Conservation (phyloP, 2,888 invertebrate genomes). For the Sinotaia quadrata region DNA sequence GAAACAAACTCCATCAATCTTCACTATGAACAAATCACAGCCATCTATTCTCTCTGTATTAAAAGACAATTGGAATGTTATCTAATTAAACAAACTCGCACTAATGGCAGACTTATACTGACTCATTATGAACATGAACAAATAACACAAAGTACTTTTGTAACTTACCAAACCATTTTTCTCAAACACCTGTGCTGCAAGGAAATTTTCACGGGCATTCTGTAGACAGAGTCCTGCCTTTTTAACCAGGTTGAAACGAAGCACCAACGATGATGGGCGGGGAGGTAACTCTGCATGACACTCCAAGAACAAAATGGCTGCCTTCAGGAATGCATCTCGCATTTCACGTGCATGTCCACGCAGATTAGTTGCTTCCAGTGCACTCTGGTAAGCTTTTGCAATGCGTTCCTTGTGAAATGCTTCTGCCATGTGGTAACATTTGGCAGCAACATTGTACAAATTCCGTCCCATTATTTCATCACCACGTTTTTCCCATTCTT, state of each 20-base stretch:
- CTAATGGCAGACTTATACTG: too few species aligned
- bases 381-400: conserved; percentile 56
- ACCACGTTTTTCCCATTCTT: conserved; percentile 58
- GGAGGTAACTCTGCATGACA: conserved; percentile 39
- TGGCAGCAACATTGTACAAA: conserved; percentile 61
- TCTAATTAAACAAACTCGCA: too few species aligned
- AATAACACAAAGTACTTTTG: too few species aligned
- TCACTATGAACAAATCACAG: too few species aligned
- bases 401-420: conserved; percentile 48
- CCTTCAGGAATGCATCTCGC: conserved; percentile 54
- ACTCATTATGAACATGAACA: too few species aligned
- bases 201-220: conserved; percentile 51
- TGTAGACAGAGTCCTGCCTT: conserved; percentile 56
- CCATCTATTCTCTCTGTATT: too few species aligned
- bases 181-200: conserved; percentile 52
- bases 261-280: neutral
- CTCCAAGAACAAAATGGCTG: conserved; percentile 54
- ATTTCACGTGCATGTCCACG: conserved; percentile 50
- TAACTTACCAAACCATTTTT: conserved; percentile 53
- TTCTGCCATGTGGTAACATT: conserved; percentile 55
- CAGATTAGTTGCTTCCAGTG: conserved; percentile 50
- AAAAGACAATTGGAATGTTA: too few species aligned
- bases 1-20: too few species aligned
- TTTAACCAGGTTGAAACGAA: conserved; percentile 33
- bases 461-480: conserved; percentile 58